Evolutionary conservation across 2,888 invertebrate species (phyloP).

Genomic region (Lymantria dispar): DNA sequence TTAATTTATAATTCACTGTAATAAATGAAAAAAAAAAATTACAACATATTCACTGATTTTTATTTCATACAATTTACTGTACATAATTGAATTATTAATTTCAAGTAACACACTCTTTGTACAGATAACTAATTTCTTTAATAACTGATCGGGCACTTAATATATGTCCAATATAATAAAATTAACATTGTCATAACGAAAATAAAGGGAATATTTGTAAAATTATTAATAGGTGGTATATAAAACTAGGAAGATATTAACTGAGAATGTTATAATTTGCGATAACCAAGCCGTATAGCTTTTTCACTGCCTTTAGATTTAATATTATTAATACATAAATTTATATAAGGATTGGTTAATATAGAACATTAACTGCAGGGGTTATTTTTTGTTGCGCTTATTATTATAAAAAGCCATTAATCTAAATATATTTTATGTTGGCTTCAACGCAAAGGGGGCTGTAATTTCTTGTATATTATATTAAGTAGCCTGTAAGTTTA

Average conservation of each 20-base stretch:
- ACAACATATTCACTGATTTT: slow-evolving; percentile 1
- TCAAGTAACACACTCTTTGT: background rate
- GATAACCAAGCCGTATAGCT: slow-evolving; percentile 33
- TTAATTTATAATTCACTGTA: slow-evolving; percentile 5
- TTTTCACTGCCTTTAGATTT: slow-evolving; percentile 32
- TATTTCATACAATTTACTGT: background rate
- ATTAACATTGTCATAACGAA: no score
- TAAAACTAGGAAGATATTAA: background rate
- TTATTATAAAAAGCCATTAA: background rate
- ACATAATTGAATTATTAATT: background rate
- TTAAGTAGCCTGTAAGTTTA: background rate
- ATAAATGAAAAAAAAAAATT: slow-evolving; percentile 4
- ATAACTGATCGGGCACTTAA: no score
- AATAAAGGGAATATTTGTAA: no score
- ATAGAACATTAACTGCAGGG: background rate
- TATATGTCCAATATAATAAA: no score
- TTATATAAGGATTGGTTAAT: slow-evolving; percentile 30
- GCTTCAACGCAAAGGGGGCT: background rate
- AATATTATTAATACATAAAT: slow-evolving; percentile 9
- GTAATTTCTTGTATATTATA: slow-evolving; percentile 5
- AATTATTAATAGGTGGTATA: no score
- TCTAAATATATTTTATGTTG: background rate
- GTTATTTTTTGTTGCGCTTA: background rate
- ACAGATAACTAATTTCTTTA: no score
- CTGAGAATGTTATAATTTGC: slow-evolving; percentile 27